Evolutionary conservation across 2,888 invertebrate species (phyloP), one percentile per base, ranked within the genome.

Genomic region (Spilarctia lutea): DNA sequence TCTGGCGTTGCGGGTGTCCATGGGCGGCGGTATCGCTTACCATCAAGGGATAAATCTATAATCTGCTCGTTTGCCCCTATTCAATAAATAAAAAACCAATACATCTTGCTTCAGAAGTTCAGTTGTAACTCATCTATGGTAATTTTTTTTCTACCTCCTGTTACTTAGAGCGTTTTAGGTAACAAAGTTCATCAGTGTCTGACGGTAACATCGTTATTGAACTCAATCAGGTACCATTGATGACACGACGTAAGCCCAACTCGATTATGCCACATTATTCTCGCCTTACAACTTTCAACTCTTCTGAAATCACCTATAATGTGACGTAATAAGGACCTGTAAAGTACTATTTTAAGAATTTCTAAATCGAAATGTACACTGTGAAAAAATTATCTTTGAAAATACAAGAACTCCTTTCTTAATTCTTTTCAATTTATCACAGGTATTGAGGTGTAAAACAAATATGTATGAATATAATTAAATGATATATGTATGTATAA

Each of bases 171-270:
- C 74, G n/a, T 74, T 65, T 63, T 76, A 81, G 84, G 88, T 85
- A 87, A 84, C 88, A 93, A 93, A 93, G 93, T 94, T 94, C 94
- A 94, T 94, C 94, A 94, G 93, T 90, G 90, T 91, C 88, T 87
- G 89, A 83, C 89, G 86, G 88, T 94, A 94, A 94, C 88, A 72
- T 91, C 85, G 90, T 95, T 95, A 94, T 83, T 79, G 90, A 92
- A 91, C 94, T 94, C 94, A 94, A 94, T 95, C 94, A 94, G 89
- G 85, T 83, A 81, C 90, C 92, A 94, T 95, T 94, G 94, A 94
- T 90, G 93, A 89, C 89, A 87, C 90, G 91, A 91, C 88, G 94
- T 94, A 92, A 94, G 91, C 91, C 79, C 85, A 91, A 94, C 91
- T 91, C 89, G 90, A 94, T 94, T 94, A 94, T 80, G 81, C 85